phyloP scores from a whole-genome alignment of 2,113 vertebrate species.

The Petaurus breviceps region DNA sequence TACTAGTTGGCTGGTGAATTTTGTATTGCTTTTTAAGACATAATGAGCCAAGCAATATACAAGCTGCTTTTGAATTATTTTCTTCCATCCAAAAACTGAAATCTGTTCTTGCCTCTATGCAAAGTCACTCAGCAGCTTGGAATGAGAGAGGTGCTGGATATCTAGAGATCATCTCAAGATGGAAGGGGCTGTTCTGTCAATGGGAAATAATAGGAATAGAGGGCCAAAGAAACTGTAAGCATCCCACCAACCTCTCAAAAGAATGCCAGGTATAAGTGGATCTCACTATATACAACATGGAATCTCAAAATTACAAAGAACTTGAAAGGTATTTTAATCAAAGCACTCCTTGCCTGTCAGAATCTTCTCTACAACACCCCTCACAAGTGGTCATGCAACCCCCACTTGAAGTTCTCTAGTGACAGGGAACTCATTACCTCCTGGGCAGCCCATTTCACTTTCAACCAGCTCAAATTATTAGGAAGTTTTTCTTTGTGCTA shows the following conservation, averaged over 20 bases:
- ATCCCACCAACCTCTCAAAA: background rate
- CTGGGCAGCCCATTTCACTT: background rate
- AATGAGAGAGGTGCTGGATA: constrained; percentile 75
- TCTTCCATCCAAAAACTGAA: constrained; percentile 68
- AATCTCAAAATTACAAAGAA: background rate
- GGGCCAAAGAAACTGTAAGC: constrained; percentile 70
- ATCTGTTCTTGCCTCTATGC: constrained; percentile 52
- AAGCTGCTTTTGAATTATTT: constrained; percentile 53
- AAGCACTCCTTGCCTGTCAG: background rate
- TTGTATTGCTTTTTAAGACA: constrained; percentile 58
- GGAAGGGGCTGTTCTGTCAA: constrained; percentile 75
- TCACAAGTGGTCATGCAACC: background rate
- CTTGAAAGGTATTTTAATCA: background rate
- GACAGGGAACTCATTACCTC: background rate
- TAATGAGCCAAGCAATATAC: constrained; percentile 58
- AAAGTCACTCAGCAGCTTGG: constrained; percentile 73
- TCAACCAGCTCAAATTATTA: background rate
- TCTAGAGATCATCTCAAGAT: constrained; percentile 78
- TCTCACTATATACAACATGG: background rate
- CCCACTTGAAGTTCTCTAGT: background rate
- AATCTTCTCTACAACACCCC: background rate
- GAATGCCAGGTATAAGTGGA: background rate
- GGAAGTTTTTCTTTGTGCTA: background rate
- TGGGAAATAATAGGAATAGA: constrained; percentile 80
- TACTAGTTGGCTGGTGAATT: constrained; percentile 9